phyloP scores from a whole-genome alignment of 2,888 invertebrate genomes.

The Antheraea assamensis region DNA sequence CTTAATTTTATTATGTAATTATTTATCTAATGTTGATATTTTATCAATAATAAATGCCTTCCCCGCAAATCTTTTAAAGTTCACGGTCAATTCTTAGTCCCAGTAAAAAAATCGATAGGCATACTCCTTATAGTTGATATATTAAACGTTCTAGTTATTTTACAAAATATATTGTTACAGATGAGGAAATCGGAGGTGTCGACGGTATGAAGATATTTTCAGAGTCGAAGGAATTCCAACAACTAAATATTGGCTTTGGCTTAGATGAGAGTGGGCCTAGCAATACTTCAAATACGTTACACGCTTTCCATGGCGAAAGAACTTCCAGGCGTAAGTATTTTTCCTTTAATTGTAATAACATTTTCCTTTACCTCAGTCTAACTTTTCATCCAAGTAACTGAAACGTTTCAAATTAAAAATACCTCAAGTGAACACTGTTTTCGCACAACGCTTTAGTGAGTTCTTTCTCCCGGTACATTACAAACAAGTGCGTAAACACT shows the following conservation, averaged over 20 bases:
- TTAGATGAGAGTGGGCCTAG: slow-evolving; percentile 87
- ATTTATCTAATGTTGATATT: too few species aligned
- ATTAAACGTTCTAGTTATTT: slow-evolving; percentile 9
- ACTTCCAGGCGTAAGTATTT: slow-evolving; percentile 85
- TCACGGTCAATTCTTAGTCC: too few species aligned
- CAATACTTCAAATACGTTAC: slow-evolving; percentile 39
- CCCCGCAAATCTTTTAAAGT: too few species aligned
- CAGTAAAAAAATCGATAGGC: too few species aligned
- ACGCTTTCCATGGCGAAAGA: slow-evolving; percentile 84
- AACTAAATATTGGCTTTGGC: slow-evolving; percentile 88
- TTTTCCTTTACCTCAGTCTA: not conserved
- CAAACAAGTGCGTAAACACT: too few species aligned
- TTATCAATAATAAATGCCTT: too few species aligned
- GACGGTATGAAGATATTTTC: slow-evolving; percentile 88
- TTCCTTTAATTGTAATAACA: not conserved
- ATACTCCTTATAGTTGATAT: not conserved
- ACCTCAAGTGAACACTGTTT: too few species aligned
- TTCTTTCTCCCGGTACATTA: too few species aligned
- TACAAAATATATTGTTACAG: slow-evolving; percentile 51
- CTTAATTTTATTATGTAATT: too few species aligned
- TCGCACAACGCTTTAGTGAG: too few species aligned
- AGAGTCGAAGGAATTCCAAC: slow-evolving; percentile 84
- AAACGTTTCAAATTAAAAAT: too few species aligned
- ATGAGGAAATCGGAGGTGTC: slow-evolving; percentile 89
- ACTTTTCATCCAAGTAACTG: not conserved